phyloP scores from a whole-genome alignment of 2,888 invertebrate genomes.

The Timema cristinae region DNA sequence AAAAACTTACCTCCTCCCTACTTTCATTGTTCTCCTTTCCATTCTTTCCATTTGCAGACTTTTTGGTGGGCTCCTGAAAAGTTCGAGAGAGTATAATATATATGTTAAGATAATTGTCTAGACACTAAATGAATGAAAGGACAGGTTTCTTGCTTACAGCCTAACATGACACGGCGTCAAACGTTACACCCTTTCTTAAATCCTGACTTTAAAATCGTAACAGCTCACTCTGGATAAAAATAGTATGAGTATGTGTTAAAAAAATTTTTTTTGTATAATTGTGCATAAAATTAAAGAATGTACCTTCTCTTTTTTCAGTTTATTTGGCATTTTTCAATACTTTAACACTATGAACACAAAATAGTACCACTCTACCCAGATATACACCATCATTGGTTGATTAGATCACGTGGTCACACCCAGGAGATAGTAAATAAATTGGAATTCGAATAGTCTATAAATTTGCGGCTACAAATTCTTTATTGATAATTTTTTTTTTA shows the following conservation, averaged over 20 bases:
- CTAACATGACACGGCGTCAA: conserved; percentile 32
- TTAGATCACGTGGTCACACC: conserved; percentile 26
- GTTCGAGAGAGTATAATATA: conserved; percentile 22
- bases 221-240: background rate
- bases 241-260: too few relatives aligned
- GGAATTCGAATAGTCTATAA: too few relatives aligned
- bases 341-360: conserved; percentile 27
- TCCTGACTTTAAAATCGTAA: background rate
- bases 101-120: conserved; percentile 13
- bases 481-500: too few relatives aligned
- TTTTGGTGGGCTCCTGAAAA: conserved; percentile 45
- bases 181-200: conserved; percentile 36
- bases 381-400: conserved; percentile 27
- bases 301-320: conserved; percentile 44
- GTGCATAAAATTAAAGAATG: conserved; percentile 30
- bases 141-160: conserved; percentile 20
- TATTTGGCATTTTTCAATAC: conserved; percentile 40
- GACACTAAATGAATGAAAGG: conserved; percentile 1
- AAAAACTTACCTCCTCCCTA: conserved; percentile 43
- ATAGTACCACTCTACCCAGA: conserved; percentile 24
- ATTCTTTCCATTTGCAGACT: conserved; percentile 42
- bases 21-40: conserved; percentile 43
- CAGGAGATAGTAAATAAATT: too few relatives aligned
- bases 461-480: too few relatives aligned
- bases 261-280: background rate